Base-by-base conservation (phyloP, 2,113 vertebrate species). In the Galemys pyrenaicus region DNA sequence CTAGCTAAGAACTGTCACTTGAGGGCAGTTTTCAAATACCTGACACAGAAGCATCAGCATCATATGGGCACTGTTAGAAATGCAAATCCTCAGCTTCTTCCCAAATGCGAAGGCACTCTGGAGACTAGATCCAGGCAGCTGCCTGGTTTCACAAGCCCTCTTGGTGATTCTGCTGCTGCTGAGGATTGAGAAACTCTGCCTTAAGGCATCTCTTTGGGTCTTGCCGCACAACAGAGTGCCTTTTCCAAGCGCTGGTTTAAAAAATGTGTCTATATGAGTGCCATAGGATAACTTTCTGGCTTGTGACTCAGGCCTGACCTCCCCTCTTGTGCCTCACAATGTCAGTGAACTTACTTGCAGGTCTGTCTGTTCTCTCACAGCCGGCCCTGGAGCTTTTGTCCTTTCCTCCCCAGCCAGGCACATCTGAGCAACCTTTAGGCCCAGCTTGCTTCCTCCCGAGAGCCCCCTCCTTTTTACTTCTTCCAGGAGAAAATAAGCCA, bases 1-100 rank as follows among this genome's bases (percentile, higher is more conserved):
- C 65, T 81, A 19, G 24, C 62, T 35, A 49, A 68, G 26, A 46
- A 44, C 35, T 32, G 62, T 91, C 81, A n/a, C 85, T 62, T 84
- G 24, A 67, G 35, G 70, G n/a, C 71, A 71, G 12, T 94, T 95
- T 90, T 80, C 39, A 54, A 92, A 64, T 71, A 58, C 58, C 22
- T 89, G 51, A 26, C 51, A 32, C 37, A 9, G 67, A 37, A 46
- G 41, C 15, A 24, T 11, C 54, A n/a, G 56, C 73, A 28, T 9
- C 74, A 60, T 65, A 58, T 65, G 54, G n/a, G 58, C 71, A 24
- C 32, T 46, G 10, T 73, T 87, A 71, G 79, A 88, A 44, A 41
- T 56, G 41, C 67, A 70, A 8, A 22, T 60, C 67, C n/a, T 82
- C 67, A 41, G 56, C 68, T 26, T 16, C 79, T 32, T 62, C 24